Evolutionary conservation across 2,797 vertebrate species (phyloP).

Genomic region (Microcaecilia unicolor): DNA sequence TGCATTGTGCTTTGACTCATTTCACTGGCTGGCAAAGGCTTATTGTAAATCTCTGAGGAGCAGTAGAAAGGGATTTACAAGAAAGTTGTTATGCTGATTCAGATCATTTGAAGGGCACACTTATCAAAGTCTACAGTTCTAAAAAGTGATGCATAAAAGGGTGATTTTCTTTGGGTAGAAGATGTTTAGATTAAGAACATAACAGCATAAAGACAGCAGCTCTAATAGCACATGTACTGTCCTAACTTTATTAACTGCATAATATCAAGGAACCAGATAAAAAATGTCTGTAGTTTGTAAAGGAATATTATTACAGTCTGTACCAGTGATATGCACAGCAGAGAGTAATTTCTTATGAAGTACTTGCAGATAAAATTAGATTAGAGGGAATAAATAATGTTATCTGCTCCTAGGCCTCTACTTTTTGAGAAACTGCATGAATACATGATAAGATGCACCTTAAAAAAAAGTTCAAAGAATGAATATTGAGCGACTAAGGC

Average conservation of each 20-base stretch:
- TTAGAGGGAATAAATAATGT: slow-evolving; percentile 3
- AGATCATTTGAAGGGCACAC: slow-evolving; percentile 6
- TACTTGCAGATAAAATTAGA: background rate
- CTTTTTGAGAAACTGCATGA: background rate
- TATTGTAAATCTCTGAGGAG: background rate
- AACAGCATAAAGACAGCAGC: slow-evolving; percentile 4
- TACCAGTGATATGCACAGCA: too few relatives aligned
- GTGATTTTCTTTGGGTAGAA: background rate
- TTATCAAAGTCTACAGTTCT: slow-evolving; percentile 7
- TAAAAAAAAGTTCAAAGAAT: background rate
- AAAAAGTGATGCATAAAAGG: slow-evolving; percentile 1
- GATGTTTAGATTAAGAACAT: slow-evolving; percentile 1
- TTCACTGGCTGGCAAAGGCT: slow-evolving; percentile 6
- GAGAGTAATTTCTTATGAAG: background rate
- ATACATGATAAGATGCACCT: slow-evolving; percentile 2
- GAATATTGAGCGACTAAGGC: too few relatives aligned
- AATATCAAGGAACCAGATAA: too few relatives aligned
- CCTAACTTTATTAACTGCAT: background rate
- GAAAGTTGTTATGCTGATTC: background rate
- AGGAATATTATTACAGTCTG: slow-evolving; percentile 6
- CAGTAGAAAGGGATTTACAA: background rate
- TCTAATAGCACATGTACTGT: background rate
- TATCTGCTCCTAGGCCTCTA: background rate
- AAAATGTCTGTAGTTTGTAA: background rate
- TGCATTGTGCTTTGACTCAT: background rate